Base-by-base conservation (phyloP, 2,797 vertebrate species). In the Poeciliopsis infans region DNA sequence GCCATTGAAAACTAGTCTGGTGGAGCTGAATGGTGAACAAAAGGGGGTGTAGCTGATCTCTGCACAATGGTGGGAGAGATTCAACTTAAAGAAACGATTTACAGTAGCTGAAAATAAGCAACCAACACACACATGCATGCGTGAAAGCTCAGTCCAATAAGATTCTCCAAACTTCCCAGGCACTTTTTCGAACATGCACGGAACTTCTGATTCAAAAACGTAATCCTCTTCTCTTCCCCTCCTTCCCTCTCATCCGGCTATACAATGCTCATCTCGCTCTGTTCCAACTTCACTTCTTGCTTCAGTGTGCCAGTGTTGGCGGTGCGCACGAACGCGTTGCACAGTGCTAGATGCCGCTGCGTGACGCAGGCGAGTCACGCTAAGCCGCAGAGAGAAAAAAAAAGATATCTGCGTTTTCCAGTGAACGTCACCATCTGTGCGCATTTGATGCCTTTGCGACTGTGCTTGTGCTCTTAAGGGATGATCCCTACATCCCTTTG, bases 171-270 rank as follows among this genome's bases (percentile, higher is more conserved):
- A 87, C 83, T 39, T 85, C 53, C 59, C 59, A 55, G 45, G n/a
- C 69, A 78, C 59, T 79, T 76, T 76, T 79, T 80, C 69, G 72
- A 51, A 83, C 55, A 69, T 80, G 72, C 2, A 7, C 80, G 80
- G 55, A 90, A 90, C 75, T 88, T 91, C 88, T 80, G 78, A 86
- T 68, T n/a, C 82, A 79, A 59, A 36, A 70, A 18, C 72, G 31
- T 91, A 92, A 93, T 92, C 93, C 83, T 85, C 86, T 90, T 92
- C 90, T 83, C 86, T 85, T 74, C 82, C 64, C 70, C 86, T 80
- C 78, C 79, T 84, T 84, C 47, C 69, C 75, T 66, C 72, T 75
- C 57, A 55, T 85, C 43, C 79, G 59, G 78, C 76, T 78, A 82
- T 83, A 51, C 76, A 61, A n/a, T 15, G 45, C 73, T 77, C 77